Percentiles rank a stretch among this genome's conserved stretches.
phyloP scores from a whole-genome alignment of 2,888 invertebrate genomes.

The Coleophora flavipennella region DNA sequence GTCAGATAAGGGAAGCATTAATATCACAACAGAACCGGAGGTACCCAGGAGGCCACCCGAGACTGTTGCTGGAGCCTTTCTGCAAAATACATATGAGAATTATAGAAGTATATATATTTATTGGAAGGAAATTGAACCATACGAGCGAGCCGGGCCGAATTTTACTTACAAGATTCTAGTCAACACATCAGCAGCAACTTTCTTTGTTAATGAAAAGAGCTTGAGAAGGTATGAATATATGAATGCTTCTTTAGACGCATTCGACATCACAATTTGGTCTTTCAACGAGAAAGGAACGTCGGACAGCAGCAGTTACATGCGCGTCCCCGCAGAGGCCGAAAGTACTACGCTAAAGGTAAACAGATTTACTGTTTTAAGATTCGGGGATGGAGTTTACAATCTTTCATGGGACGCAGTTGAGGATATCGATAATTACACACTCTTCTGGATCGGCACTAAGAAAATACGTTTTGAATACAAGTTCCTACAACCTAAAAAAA shows the following conservation, averaged over 20 bases:
- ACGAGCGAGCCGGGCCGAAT: slow-evolving; percentile 75
- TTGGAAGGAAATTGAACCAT: slow-evolving; percentile 76
- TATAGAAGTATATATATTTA: slow-evolving; percentile 55
- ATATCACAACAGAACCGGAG: slow-evolving; percentile 63
- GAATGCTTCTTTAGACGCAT: slow-evolving; percentile 29
- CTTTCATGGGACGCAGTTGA: slow-evolving; percentile 76
- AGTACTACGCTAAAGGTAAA: slow-evolving; percentile 22
- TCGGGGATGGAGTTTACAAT: slow-evolving; percentile 74
- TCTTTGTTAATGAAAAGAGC: not conserved
- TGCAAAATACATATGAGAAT: slow-evolving; percentile 58
- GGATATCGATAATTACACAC: slow-evolving; percentile 71
- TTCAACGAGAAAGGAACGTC: slow-evolving; percentile 66
- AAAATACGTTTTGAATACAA: slow-evolving; percentile 23
- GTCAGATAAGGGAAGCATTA: slow-evolving; percentile 72
- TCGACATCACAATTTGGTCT: slow-evolving; percentile 59
- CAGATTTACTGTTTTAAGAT: slow-evolving; percentile 75
- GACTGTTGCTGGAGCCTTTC: slow-evolving; percentile 78
- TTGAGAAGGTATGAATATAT: slow-evolving; percentile 54
- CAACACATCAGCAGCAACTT: not conserved
- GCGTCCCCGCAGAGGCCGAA: slow-evolving; percentile 55
- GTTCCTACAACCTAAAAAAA: not conserved
- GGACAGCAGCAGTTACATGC: slow-evolving; percentile 49
- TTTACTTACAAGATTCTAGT: slow-evolving; percentile 66
- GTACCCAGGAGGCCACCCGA: slow-evolving; percentile 74
- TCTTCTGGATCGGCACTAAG: slow-evolving; percentile 75